These are phyloP conservation scores for Peromyscus leucopus DNA, from an alignment of 2,113 vertebrate species.

Conservation along the genomic window DNA sequence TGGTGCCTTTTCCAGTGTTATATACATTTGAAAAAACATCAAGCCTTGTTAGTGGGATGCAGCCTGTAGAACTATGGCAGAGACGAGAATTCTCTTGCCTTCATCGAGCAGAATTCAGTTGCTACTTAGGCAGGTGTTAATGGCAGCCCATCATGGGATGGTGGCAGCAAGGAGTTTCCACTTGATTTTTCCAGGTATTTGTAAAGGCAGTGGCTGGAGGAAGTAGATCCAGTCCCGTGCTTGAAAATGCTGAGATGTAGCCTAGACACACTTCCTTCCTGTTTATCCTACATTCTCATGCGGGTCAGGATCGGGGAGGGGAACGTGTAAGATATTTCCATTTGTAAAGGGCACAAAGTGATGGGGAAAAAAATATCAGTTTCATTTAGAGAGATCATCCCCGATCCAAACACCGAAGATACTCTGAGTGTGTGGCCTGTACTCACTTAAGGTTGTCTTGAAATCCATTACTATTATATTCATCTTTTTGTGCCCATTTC, in stretches of 20 bases:
- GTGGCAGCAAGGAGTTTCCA: background rate
- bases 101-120: background rate
- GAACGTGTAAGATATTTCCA: background rate
- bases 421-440: background rate
- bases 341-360: background rate
- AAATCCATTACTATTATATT: background rate
- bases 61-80: background rate
- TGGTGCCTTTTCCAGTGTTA: background rate
- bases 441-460: background rate
- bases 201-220: background rate
- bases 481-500: background rate
- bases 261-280: background rate
- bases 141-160: background rate
- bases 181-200: background rate
- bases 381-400: background rate
- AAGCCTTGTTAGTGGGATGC: background rate
- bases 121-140: background rate
- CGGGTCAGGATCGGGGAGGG: background rate
- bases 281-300: background rate
- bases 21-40: background rate
- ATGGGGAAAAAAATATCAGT: background rate
- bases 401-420: too few species aligned
- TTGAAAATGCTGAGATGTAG: background rate
- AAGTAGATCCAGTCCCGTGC: background rate
- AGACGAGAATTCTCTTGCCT: background rate